Conservation (phyloP, 2,888 invertebrate species). For the Habrosyne pyritoides region DNA sequence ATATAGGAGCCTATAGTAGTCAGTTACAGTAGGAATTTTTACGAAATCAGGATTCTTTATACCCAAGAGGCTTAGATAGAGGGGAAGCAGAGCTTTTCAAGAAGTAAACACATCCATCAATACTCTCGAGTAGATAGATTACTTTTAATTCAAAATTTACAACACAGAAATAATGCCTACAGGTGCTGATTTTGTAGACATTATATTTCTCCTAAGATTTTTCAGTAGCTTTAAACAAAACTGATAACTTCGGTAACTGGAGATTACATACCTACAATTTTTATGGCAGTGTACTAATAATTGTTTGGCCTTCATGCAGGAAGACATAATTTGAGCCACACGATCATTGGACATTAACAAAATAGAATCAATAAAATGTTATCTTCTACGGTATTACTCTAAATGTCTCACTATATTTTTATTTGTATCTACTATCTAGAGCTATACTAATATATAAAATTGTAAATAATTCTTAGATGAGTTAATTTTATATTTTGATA, state of each 20-base stretch:
- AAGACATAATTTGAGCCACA: conserved; percentile 48
- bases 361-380: neutral
- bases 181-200: no score
- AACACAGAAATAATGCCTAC: no score
- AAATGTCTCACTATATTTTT: conserved; percentile 32
- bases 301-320: conserved; percentile 35
- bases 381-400: conserved; percentile 3
- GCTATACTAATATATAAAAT: conserved; percentile 35
- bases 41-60: no score
- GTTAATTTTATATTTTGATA: conserved; percentile 45
- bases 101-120: no score
- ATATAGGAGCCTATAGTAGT: no score
- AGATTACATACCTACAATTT: neutral
- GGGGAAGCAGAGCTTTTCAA: no score
- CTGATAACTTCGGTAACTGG: neutral
- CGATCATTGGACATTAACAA: neutral
- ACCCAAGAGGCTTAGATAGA: no score
- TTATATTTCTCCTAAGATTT: conserved; percentile 12
- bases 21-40: no score
- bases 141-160: no score
- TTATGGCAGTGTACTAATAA: neutral
- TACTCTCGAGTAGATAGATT: no score
- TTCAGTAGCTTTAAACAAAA: no score
- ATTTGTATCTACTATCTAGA: conserved; percentile 18
- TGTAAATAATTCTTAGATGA: conserved; percentile 37